phyloP scores from a whole-genome alignment of 2,113 vertebrate genomes.

The Lethenteron camtschaticum region DNA sequence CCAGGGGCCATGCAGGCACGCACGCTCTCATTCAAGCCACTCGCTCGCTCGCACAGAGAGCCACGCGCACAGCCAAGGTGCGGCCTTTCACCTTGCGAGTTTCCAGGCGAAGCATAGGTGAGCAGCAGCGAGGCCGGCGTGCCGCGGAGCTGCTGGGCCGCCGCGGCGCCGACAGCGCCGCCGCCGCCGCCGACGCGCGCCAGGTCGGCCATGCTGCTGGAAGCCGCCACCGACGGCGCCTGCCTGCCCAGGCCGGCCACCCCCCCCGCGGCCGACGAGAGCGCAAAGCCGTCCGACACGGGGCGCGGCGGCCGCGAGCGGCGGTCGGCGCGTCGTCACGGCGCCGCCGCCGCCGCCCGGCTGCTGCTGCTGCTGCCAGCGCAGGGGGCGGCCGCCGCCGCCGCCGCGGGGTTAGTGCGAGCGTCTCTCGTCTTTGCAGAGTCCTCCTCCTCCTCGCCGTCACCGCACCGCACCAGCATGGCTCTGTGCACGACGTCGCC shows the following conservation, averaged over 20 bases:
- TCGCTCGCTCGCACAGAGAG: too few species aligned
- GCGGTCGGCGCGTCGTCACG: conserved; percentile 32
- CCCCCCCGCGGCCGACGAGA: conserved; percentile 37
- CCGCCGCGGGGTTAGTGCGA: too few species aligned
- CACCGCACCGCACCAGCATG: conserved; percentile 80
- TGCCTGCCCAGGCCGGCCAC: conserved; percentile 22
- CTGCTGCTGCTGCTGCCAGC: conserved; percentile 4
- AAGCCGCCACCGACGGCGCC: conserved; percentile 20
- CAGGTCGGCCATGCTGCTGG: conserved; percentile 6
- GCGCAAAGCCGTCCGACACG: conserved; percentile 71
- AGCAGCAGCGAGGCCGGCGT: background rate
- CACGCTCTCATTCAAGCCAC: too few species aligned
- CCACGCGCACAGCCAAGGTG: too few species aligned
- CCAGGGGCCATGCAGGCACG: too few species aligned
- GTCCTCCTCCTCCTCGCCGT: conserved; percentile 25
- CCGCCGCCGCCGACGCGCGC: background rate
- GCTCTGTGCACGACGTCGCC: conserved; percentile 11
- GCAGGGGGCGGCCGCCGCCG: conserved; percentile 43
- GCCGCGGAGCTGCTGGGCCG: too few species aligned
- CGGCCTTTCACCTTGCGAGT: background rate
- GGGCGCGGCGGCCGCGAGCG: conserved; percentile 50
- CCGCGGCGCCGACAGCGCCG: too few species aligned
- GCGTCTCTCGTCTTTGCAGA: too few species aligned
- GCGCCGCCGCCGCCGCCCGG: conserved; percentile 25
- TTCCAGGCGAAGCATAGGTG: conserved; percentile 3